Base-by-base conservation (phyloP, 2,888 invertebrate species). In the Blastobasis adustella region DNA sequence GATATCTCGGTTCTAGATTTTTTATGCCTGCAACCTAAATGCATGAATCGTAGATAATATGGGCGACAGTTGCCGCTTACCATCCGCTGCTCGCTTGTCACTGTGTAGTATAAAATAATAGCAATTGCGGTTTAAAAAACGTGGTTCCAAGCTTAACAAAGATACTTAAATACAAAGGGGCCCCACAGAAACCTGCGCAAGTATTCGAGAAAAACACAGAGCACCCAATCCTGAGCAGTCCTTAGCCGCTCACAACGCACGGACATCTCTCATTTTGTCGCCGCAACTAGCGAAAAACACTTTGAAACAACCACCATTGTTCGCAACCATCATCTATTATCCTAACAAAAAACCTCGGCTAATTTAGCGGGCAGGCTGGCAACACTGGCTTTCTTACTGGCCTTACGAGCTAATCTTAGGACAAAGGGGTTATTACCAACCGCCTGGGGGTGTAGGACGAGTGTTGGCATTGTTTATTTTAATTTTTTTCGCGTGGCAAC, bases 351-450 rank as follows among this genome's bases (percentile, higher is more conserved):
- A 41, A 47, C 10, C 38, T 39, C 49, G 7, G 47, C 43, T 54
- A 54, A 54, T 54, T 54, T 49, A 51, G 48, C 54, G 52, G 48
- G 42, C 67, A 63, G 62, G 67, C 60, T 60, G 63, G 67, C 63
- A 67, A 71, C 66, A 71, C 63, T 73, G 73, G 73, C 74, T 82
- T 84, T 82, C 83, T 86, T 23, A 23, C 23, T 23, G 23, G 23
- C 42, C 42, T 42, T 85, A 80, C 81, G 75, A 82, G 82, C 85
- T 86, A 87, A 86, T 87, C 86, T 87, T 80, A 86, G 80, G 77
- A 87, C 87, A 87, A 87, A 86, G 79, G 86, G 74, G 73, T 83
- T 83, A 84, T 83, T 84, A 78, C 75, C 62, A 65, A 60, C 62
- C 61, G 78, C 85, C 81, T 64, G 65, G 63, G 78, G 84, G 80